Base-by-base conservation (phyloP, 2,113 vertebrate species). In the Toxostoma redivivum region DNA sequence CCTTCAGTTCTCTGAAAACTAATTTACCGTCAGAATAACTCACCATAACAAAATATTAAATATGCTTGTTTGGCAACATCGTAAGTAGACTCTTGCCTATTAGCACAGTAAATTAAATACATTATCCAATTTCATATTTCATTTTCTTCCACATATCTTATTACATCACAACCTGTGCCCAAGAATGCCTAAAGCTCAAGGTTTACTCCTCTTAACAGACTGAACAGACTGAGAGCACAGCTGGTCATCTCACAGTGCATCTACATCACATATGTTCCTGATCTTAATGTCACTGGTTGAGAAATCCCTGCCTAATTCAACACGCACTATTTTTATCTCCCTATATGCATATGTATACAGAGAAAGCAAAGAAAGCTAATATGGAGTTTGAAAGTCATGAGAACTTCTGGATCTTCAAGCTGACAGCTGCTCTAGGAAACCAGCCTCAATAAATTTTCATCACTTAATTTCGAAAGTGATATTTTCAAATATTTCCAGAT, bases 101-200 rank as follows among this genome's bases (percentile, higher is more conserved):
- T 96, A 94, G 47, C 69, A 90, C 66, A 87, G 58, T 97, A 95
- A 42, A 92, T 85, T 82, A 90, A 84, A 81, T 83, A 78, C 33
- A 53, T 82, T 82, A 83, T 73, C 76, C 76, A 86, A 92, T 90
- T 96, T 95, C 86, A 61, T 84, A 89, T 96, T 96, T 97, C 21
- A 90, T 71, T 94, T 94, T 93, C 76, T 88, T 94, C 35, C 69
- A 54, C 28, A 70, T 84, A 56, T 87, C 45, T 96, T 90, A 51
- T 35, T 90, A 69, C 71, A 79, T 64, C 25, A 40, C 33, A 88
- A 70, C 60, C 47, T 88, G 44, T 44, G 92, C 73, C 33, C 83
- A n/a, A 87, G 86, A 65, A 76, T 45, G 66, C 77, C 77, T 93
- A 54, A 92, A 73, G 84, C 90, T 91, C 81, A 94, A 85, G 91